Percentiles rank a stretch among this genome's conserved stretches.
Conservation (phyloP, 2,797 vertebrate genomes). For the Malacoraja senta region DNA sequence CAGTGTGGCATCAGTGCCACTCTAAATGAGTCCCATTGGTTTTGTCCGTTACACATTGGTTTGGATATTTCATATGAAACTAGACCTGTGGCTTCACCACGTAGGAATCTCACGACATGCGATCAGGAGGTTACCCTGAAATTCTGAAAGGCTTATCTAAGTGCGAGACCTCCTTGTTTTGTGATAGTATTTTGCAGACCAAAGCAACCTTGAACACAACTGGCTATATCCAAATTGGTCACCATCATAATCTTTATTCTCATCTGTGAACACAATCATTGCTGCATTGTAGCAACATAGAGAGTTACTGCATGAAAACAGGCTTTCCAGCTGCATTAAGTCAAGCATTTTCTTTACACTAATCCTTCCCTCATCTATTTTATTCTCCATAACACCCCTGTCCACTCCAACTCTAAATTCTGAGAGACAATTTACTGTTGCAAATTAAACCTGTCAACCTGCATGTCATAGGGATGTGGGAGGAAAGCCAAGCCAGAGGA, state of each 20-base stretch:
- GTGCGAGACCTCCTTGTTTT: neutral
- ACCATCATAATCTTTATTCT: neutral
- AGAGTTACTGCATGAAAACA: too few species aligned
- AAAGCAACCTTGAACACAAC: neutral
- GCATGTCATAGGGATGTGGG: too few species aligned
- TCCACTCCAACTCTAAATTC: too few species aligned
- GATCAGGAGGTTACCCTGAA: neutral
- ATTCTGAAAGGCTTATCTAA: neutral
- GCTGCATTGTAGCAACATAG: neutral
- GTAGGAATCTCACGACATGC: neutral
- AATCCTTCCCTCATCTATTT: too few species aligned
- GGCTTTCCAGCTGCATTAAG: too few species aligned
- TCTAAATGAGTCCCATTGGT: too few species aligned
- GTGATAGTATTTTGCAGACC: neutral
- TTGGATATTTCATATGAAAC: neutral
- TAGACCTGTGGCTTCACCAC: neutral
- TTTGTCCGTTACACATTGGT: neutral
- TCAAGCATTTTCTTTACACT: too few species aligned
- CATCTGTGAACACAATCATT: neutral
- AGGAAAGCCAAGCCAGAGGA: too few species aligned
- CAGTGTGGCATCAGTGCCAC: neutral
- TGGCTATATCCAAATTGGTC: neutral
- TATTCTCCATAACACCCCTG: too few species aligned
- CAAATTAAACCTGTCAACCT: too few species aligned
- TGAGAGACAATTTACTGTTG: too few species aligned